A percentile compares a stretch with the other conserved stretches of the same genome.
Evolutionary conservation across 2,888 invertebrate species (phyloP).

Genomic region (Euplexia lucipara): DNA sequence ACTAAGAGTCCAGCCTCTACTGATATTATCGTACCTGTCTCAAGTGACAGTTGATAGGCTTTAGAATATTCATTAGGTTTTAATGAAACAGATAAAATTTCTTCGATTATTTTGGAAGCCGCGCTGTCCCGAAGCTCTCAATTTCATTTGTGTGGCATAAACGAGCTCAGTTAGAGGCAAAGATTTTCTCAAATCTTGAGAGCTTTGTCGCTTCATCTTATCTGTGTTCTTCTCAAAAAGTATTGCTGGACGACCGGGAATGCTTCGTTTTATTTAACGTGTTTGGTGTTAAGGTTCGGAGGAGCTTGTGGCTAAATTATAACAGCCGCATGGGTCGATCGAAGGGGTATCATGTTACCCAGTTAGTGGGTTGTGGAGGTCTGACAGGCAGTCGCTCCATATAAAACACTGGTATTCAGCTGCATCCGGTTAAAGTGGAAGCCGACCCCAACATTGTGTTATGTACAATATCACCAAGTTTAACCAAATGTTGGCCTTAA

Average conservation of each 20-base stretch:
- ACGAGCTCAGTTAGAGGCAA: neutral
- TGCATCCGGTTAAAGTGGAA: too few relatives aligned
- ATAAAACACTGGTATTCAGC: too few relatives aligned
- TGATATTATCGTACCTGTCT: neutral
- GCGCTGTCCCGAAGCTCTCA: neutral
- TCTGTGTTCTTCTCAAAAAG: neutral
- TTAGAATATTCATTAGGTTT: neutral
- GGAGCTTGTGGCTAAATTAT: too few relatives aligned
- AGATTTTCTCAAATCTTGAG: neutral
- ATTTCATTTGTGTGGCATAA: conserved; percentile 8
- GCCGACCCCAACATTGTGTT: too few relatives aligned
- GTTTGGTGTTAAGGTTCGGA: too few relatives aligned
- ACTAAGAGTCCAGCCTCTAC: neutral
- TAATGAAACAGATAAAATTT: neutral
- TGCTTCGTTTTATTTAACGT: neutral
- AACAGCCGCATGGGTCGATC: too few relatives aligned
- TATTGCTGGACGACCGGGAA: conserved; percentile 7
- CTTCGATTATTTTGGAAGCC: neutral
- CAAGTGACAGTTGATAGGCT: neutral
- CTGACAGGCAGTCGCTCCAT: too few relatives aligned
- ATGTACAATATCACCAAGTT: too few relatives aligned
- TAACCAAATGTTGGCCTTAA: too few relatives aligned
- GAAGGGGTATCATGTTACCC: too few relatives aligned
- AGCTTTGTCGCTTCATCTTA: conserved; percentile 9
- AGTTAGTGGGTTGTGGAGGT: too few relatives aligned